These are phyloP conservation scores for Heliopora coerulea DNA, from an alignment of 92 coral and sea anemone species.

Conservation along the genomic window DNA sequence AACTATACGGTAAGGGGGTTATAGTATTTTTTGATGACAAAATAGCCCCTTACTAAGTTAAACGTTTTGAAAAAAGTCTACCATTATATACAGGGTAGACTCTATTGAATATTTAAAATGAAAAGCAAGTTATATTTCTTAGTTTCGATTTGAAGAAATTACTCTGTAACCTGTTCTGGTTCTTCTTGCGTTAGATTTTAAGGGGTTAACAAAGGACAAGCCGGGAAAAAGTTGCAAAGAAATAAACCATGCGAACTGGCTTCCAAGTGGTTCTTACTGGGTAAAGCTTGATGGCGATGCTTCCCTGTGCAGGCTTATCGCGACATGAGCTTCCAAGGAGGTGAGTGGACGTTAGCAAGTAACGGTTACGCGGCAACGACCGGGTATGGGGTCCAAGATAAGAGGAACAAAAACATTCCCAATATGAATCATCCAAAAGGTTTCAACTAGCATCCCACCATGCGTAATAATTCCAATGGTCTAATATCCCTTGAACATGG, in stretches of 20 bases:
- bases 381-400: neutral
- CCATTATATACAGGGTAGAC: too few relatives aligned
- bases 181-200: neutral
- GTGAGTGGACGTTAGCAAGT: conserved; percentile 55
- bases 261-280: conserved; percentile 44
- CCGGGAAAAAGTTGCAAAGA: conserved; percentile 49
- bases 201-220: conserved; percentile 21
- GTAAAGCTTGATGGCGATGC: conserved; percentile 39
- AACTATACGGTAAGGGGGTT: too few relatives aligned
- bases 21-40: too few relatives aligned
- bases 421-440: conserved; percentile 93
- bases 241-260: conserved; percentile 9
- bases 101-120: too few relatives aligned
- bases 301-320: conserved; percentile 43
- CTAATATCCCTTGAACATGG: conserved; percentile 70
- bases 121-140: too few relatives aligned
- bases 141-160: too few relatives aligned
- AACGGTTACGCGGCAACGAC: conserved; percentile 43
- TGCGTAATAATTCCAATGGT: conserved; percentile 65
- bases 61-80: too few relatives aligned
- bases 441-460: conserved; percentile 74
- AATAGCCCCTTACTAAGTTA: too few relatives aligned
- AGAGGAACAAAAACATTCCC: conserved; percentile 69
- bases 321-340: conserved; percentile 49
- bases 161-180: too few relatives aligned